Base-by-base conservation (phyloP, 2,888 invertebrate species). In the Aleiodes leptofemur region DNA sequence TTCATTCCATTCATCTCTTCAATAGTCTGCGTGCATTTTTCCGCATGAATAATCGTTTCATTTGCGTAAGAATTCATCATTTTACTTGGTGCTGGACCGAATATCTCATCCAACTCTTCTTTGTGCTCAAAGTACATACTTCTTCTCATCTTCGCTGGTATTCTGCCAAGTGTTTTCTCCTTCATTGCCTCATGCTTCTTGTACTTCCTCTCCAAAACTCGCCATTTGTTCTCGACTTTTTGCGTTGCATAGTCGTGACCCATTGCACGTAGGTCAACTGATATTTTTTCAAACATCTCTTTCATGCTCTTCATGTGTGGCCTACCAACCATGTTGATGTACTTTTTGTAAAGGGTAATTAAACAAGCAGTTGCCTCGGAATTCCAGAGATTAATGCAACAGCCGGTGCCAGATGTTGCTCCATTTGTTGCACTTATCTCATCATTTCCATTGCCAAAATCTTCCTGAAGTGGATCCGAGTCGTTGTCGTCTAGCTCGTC, bases 231-330 rank as follows among this genome's bases (percentile, higher is more conserved):
- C 43, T 61, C 61, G 6, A 31, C 61, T 31, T 43, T 61, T 38
- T 38, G 61, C 4, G 61, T n/a, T 3, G 61, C 34, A 14, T 61
- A 61, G 13, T 61, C 61, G 38, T 61, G 61, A 0, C 61, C 61
- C 14, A 61, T 34, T 34, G 34, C 43, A n/a, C 61, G 34, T 14
- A 61, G 13, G 11, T 61, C 61, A 8, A 14, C 5, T 1, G 61
- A 61, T 61, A 61, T 61, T 38, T 14, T 61, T 61, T 34, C 61
- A 61, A 61, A 61, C 61, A 61, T 61, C 13, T 61, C 61, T 38
- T 61, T 61, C 61, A 61, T 38, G 7, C 38, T 61, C 14, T 16
- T 61, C 61, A 61, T 43, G 13, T 34, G 61, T n/a, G 61, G 61
- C 16, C 34, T 13, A 13, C 61, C 61, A 11, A 61, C 34, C 9